Evolutionary conservation across 2,797 vertebrate species (phyloP).

Genomic region (Cirrhinus molitorella): DNA sequence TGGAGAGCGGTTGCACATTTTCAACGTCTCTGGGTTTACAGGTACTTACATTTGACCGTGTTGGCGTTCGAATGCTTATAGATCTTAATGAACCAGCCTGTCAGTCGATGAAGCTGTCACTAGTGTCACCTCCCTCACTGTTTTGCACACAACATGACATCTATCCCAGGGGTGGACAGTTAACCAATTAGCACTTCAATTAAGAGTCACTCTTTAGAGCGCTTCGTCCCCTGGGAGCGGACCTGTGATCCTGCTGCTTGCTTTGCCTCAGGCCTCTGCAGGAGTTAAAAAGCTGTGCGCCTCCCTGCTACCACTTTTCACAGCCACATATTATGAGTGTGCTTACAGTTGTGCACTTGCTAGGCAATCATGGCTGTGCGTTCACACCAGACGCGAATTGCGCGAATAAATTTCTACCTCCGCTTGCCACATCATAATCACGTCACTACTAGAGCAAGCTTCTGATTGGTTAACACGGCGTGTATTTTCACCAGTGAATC

Average conservation of each 20-base stretch:
- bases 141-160: conserved; percentile 57
- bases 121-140: conserved; percentile 40
- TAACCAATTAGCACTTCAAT: conserved; percentile 74
- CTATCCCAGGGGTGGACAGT: conserved; percentile 63
- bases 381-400: too few species aligned
- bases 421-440: too few species aligned
- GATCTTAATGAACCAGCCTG: conserved; percentile 44
- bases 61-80: conserved; percentile 47
- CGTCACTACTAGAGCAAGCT: too few species aligned
- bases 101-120: conserved; percentile 45
- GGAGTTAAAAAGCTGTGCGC: conserved; percentile 43
- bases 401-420: too few species aligned
- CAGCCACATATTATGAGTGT: not conserved
- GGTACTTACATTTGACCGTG: conserved; percentile 38
- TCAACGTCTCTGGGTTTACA: not conserved
- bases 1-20: conserved; percentile 10
- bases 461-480: too few species aligned
- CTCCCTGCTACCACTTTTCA: conserved; percentile 18
- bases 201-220: conserved; percentile 65
- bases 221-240: conserved; percentile 45
- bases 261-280: conserved; percentile 53
- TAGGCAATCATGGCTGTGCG: too few species aligned
- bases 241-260: conserved; percentile 66
- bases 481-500: too few species aligned
- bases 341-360: conserved; percentile 2